These are phyloP conservation scores for Papilio aristodemus DNA, from an alignment of 1,140 invertebrate species.

Conservation along the genomic window DNA sequence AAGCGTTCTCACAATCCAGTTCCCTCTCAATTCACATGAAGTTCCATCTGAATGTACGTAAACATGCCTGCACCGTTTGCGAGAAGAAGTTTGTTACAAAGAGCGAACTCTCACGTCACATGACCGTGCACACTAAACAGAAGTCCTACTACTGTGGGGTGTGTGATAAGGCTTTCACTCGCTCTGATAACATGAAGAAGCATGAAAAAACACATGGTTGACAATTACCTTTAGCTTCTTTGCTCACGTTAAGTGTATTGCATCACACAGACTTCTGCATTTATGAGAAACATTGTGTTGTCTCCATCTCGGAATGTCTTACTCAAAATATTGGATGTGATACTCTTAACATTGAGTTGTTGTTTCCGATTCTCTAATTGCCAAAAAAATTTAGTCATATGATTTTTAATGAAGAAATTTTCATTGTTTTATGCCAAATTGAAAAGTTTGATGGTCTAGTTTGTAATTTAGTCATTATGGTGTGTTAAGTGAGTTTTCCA, in stretches of 20 bases:
- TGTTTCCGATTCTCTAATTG: conserved; percentile 75
- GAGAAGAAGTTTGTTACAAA: conserved; percentile 84
- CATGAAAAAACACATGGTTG: conserved; percentile 80
- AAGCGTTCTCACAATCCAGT: conserved; percentile 82
- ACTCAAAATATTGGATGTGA: conserved; percentile 41
- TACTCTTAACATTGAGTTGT: conserved; percentile 47
- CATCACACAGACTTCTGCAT: conserved; percentile 22
- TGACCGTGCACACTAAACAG: conserved; percentile 83
- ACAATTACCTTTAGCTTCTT: conserved; percentile 36
- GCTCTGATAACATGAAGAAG: conserved; percentile 80
- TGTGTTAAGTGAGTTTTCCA: conserved; percentile 70
- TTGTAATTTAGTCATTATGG: conserved; percentile 77
- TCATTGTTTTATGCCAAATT: conserved; percentile 76
- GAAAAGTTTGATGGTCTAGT: conserved; percentile 72
- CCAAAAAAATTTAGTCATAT: conserved; percentile 78
- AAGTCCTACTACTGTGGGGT: conserved; percentile 82
- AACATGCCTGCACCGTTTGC: conserved; percentile 80
- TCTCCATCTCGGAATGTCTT: conserved; percentile 23
- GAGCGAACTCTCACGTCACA: conserved; percentile 82
- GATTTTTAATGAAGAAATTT: conserved; percentile 61
- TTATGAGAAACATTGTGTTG: conserved; percentile 16
- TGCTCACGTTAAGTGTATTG: conserved; percentile 9
- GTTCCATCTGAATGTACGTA: conserved; percentile 82
- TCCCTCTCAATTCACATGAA: conserved; percentile 84
- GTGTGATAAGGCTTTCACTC: conserved; percentile 80